Evolutionary conservation across 2,888 invertebrate genomes (phyloP), one percentile per base, ranked within the genome.

Genomic region (Parasteatoda lunata): DNA sequence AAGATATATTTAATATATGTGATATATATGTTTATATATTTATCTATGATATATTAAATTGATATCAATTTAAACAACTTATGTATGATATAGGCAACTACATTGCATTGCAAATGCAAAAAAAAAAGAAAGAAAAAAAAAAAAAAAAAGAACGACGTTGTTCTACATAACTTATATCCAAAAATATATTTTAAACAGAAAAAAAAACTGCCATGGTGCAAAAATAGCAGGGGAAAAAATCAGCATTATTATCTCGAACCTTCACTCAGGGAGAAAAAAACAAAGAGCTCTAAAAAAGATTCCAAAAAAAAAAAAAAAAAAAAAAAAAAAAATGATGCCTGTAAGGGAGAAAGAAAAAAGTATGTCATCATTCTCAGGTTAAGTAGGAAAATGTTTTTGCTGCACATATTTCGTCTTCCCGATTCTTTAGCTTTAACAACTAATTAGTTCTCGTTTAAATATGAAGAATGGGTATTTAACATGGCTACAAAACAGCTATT

Each of bases 361-460:
- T 76, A 76, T 71, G 79, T 66, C 79, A 85, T 85, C 85, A 71
- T 79, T 79, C 85, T 85, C 76, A 71, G 75, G 79, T 85, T 80
- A 85, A 85, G 76, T 52, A 76, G 71, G 76, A 85, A 79, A 79
- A 30, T 30, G 70, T 85, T 85, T 65, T 84, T 47, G 68, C 75
- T 51, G 51, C 78, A 59, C n/a, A 84, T 80, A 54, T 76, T 79
- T 85, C 79, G 64, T 52, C 70, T 78, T 79, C 76, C 75, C 13
- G 79, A 76, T 77, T 70, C 54, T 45, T 4, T n/a, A 6, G 11
- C 30, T 30, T 30, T 30, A 30, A 30, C 30, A 30, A 30, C 30
- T 30, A 30, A 30, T 30, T 30, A 30, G 30, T 30, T 30, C 30
- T 30, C 30, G 30, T 30, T 30, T 30, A 30, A 30, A 30, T 30